Percentiles rank a stretch among this genome's conserved stretches.
These are phyloP conservation scores for Ornithorhynchus anatinus DNA, from an alignment of 2,113 vertebrate genomes.

Conservation along the genomic window DNA sequence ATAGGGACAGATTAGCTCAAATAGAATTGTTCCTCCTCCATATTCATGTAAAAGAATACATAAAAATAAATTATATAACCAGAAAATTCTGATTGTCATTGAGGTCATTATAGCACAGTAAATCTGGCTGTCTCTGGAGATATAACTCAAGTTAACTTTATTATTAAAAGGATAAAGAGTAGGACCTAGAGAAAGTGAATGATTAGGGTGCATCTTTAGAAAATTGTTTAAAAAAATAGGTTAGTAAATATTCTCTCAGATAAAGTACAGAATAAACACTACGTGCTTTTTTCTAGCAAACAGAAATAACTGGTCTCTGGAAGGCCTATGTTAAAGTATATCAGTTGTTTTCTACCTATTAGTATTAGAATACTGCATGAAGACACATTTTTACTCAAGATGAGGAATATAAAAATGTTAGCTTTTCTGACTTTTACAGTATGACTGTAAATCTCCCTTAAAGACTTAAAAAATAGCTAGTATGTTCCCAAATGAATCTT, in stretches of 20 bases:
- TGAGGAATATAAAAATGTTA: no score
- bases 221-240: constrained; percentile 18
- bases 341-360: no score
- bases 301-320: constrained; percentile 26
- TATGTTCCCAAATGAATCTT: no score
- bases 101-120: neutral
- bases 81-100: neutral
- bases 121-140: neutral
- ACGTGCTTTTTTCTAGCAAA: constrained; percentile 42
- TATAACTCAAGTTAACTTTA: neutral
- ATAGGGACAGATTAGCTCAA: neutral
- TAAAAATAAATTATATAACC: neutral
- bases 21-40: neutral
- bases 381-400: no score
- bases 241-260: constrained; percentile 32
- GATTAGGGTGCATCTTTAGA: neutral
- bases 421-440: no score
- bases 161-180: neutral
- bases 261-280: constrained; percentile 31
- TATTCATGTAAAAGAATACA: neutral
- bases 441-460: no score
- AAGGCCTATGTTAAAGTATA: constrained; percentile 7
- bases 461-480: no score
- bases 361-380: neutral
- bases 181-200: neutral